These are phyloP conservation scores for Megaceryle alcyon DNA, from an alignment of 2,797 vertebrate genomes.

Conservation along the genomic window DNA sequence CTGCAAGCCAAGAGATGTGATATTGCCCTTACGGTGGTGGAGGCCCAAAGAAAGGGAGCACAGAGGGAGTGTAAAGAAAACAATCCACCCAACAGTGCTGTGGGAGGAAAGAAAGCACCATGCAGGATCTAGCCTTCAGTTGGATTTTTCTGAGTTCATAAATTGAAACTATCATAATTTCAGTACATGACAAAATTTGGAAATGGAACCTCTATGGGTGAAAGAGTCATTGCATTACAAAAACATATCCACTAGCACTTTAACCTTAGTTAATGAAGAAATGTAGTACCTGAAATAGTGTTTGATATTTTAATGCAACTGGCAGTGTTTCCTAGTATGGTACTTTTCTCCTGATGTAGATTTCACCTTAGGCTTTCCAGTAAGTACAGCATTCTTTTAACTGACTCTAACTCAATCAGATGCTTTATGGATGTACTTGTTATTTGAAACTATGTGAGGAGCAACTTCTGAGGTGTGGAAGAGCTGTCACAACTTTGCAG, in stretches of 20 bases:
- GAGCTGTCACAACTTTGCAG: not conserved
- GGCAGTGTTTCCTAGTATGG: not conserved
- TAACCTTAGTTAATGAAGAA: not conserved
- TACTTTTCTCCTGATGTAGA: not conserved
- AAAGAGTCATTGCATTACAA: not conserved
- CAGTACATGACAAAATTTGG: not conserved
- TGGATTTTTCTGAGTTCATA: not conserved
- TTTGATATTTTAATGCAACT: not conserved
- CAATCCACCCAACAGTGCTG: fast-evolving
- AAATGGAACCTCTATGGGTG: not conserved
- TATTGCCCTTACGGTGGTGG: not conserved
- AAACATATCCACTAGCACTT: not conserved
- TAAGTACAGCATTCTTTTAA: not conserved
- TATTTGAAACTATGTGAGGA: not conserved
- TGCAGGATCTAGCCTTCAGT: not conserved
- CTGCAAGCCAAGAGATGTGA: slow-evolving; percentile 47
- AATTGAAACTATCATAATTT: not conserved
- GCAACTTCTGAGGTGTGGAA: not conserved
- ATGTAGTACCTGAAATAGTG: not conserved
- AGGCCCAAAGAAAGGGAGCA: slow-evolving; percentile 28
- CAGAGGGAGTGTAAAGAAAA: slow-evolving; percentile 12
- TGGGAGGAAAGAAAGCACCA: not conserved
- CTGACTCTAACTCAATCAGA: not conserved
- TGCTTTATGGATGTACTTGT: not conserved
- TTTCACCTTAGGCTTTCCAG: not conserved